phyloP scores from a whole-genome alignment of 2,888 invertebrate species.

The Andrena hattorfiana region DNA sequence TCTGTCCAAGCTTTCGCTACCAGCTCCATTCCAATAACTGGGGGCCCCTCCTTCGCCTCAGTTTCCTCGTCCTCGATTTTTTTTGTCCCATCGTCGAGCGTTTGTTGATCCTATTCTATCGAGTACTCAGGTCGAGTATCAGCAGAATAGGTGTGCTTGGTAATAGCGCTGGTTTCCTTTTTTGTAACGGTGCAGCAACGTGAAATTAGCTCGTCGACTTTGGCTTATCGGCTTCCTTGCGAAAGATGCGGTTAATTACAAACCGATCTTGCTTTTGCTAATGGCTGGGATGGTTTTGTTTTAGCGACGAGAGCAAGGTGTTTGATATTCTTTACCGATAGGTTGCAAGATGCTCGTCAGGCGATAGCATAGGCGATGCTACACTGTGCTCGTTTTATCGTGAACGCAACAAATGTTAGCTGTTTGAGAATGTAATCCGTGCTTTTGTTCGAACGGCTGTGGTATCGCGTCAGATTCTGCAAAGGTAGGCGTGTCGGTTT shows the following conservation, averaged over 20 bases:
- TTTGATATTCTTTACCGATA: conserved; percentile 2
- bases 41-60: too few relatives aligned
- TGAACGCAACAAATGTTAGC: background rate
- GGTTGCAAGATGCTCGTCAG: background rate
- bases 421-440: background rate
- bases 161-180: conserved; percentile 26
- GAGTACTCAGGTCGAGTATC: too few relatives aligned
- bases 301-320: background rate
- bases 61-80: too few relatives aligned
- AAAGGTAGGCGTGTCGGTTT: conserved; percentile 10
- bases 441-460: conserved; percentile 5
- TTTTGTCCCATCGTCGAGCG: too few relatives aligned
- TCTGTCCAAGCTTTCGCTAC: too few relatives aligned
- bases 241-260: conserved; percentile 17
- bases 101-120: too few relatives aligned
- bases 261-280: background rate
- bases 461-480: background rate
- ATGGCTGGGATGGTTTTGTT: background rate
- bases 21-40: too few relatives aligned
- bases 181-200: conserved; percentile 44
- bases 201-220: conserved; percentile 37
- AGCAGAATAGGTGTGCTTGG: background rate
- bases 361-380: background rate
- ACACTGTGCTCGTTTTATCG: background rate
- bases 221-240: background rate